Evolutionary conservation across 1,140 invertebrate species (phyloP).

Genomic region (Periplaneta americana): DNA sequence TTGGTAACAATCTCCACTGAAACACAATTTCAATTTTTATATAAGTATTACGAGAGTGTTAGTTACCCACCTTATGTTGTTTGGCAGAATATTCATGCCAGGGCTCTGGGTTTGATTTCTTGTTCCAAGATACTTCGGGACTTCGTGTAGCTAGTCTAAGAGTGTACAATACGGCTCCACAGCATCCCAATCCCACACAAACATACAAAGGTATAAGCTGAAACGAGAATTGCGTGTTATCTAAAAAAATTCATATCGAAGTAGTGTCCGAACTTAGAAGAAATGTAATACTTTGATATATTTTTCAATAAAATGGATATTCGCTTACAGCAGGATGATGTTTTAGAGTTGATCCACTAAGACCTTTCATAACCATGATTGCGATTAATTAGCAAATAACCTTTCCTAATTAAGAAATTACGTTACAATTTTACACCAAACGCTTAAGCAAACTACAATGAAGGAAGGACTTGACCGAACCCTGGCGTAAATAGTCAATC

Average conservation of each 20-base stretch:
- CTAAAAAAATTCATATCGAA: slow-evolving; percentile 3
- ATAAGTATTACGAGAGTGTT: background rate
- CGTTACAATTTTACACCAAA: background rate
- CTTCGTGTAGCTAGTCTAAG: slow-evolving; percentile 60
- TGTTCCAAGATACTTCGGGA: slow-evolving; percentile 76
- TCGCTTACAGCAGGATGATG: slow-evolving; percentile 56
- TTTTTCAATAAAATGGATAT: slow-evolving; percentile 4
- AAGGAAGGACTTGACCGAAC: background rate
- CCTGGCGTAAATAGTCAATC: background rate
- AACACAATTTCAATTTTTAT: background rate
- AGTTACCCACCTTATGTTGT: slow-evolving; percentile 67
- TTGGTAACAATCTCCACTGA: background rate
- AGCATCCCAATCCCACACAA: slow-evolving; percentile 57
- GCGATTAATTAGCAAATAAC: background rate
- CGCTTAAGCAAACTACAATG: background rate
- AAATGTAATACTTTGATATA: slow-evolving; percentile 7
- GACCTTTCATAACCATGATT: slow-evolving; percentile 45
- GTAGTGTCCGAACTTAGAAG: slow-evolving; percentile 7
- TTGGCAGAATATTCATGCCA: slow-evolving; percentile 73
- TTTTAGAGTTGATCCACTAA: slow-evolving; percentile 44
- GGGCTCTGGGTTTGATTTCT: slow-evolving; percentile 63
- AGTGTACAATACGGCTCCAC: slow-evolving; percentile 52
- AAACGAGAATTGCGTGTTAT: slow-evolving; percentile 10
- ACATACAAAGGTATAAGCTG: slow-evolving; percentile 74
- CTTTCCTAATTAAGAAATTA: no score